These are phyloP conservation scores for Conus canariensis DNA, from an alignment of 2,888 invertebrate species.

Conservation along the genomic window DNA sequence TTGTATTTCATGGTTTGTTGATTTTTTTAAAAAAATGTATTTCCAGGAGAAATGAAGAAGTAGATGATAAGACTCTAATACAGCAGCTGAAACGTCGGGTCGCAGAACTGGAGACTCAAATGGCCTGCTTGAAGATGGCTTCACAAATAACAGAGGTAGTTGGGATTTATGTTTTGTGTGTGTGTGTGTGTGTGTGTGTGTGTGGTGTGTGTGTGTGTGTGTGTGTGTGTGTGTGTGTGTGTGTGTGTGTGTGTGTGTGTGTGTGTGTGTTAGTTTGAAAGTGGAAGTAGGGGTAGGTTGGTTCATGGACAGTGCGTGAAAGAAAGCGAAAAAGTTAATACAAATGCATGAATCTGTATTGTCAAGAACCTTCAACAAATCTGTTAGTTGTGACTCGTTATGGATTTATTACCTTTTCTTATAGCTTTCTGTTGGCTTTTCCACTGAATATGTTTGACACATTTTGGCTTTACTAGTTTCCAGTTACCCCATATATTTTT, in stretches of 20 bases:
- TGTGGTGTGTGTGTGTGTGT: background rate
- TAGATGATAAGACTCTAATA: conserved; percentile 74
- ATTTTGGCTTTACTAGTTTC: no score
- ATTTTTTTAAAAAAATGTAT: background rate
- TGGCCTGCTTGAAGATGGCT: conserved; percentile 57
- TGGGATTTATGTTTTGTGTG: background rate
- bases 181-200: conserved; percentile 23
- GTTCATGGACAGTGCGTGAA: background rate
- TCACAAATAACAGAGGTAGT: conserved; percentile 9
- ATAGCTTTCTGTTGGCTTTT: no score
- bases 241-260: background rate
- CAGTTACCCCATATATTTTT: no score
- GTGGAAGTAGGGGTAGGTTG: background rate
- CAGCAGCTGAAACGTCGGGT: conserved; percentile 67
- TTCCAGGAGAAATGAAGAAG: conserved; percentile 72
- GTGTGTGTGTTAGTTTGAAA: background rate
- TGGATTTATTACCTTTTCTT: no score
- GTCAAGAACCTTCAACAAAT: no score
- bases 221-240: conserved; percentile 21
- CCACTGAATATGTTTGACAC: no score
- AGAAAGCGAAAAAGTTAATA: no score
- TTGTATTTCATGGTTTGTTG: no score
- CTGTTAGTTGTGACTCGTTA: no score
- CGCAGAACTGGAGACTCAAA: conserved; percentile 70
- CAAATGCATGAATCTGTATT: no score